A percentile compares a stretch with the other conserved stretches of the same genome.
Conservation (phyloP, 1,140 invertebrate genomes). For the Rhagoletis pomonella region DNA sequence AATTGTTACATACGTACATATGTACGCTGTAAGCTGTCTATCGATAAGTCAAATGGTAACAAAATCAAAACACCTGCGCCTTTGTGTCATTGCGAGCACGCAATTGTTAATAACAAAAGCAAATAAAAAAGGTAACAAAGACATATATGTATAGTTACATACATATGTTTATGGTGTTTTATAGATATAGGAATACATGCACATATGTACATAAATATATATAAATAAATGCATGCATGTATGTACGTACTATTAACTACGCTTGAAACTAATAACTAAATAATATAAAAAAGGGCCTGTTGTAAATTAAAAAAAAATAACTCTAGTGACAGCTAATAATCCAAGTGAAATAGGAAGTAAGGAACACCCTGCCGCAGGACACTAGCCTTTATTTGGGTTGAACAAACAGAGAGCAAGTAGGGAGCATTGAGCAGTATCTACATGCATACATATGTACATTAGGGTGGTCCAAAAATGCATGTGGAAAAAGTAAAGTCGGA, state of each 20-base stretch:
- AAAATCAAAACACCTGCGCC: conserved; percentile 37
- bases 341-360: neutral
- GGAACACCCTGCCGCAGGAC: neutral
- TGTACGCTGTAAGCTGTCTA: neutral
- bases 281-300: too few relatives aligned
- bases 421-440: neutral
- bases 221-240: neutral
- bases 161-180: too few relatives aligned
- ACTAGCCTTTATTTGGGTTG: neutral
- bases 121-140: neutral
- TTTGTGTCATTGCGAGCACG: conserved; percentile 3
- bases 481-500: too few relatives aligned
- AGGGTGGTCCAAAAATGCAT: too few relatives aligned
- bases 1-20: neutral
- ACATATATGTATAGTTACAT: neutral
- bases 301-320: neutral
- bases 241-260: neutral
- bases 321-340: neutral
- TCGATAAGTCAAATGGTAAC: neutral
- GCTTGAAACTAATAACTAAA: too few relatives aligned
- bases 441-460: too few relatives aligned
- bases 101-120: neutral
- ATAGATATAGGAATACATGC: too few relatives aligned
- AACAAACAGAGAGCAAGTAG: neutral
- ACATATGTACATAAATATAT: neutral